phyloP scores from a whole-genome alignment of 2,888 invertebrate genomes.

The Elysia crispata region DNA sequence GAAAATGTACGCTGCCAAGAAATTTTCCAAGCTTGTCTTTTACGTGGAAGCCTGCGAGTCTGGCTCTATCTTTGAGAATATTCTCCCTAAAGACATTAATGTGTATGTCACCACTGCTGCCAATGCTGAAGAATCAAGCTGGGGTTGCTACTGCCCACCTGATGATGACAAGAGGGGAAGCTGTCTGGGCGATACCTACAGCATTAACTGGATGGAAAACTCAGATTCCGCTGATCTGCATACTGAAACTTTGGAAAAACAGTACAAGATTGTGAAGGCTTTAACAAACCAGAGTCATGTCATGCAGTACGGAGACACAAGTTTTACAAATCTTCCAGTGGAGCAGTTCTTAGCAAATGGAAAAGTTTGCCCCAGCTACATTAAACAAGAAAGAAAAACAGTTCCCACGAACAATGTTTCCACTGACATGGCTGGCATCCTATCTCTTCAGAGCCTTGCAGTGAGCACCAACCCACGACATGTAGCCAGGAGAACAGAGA shows the following conservation, averaged over 20 bases:
- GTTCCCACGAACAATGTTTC: not conserved
- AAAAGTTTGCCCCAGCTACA: not conserved
- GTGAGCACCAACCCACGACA: constrained; percentile 15
- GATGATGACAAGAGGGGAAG: constrained; percentile 78
- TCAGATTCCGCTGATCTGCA: constrained; percentile 79
- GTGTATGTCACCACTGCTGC: constrained; percentile 82
- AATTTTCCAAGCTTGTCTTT: constrained; percentile 80
- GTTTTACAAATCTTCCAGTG: constrained; percentile 45
- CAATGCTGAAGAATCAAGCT: constrained; percentile 81
- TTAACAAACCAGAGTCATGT: constrained; percentile 82
- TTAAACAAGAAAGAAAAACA: too few relatives aligned
- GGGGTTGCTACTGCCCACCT: constrained; percentile 80
- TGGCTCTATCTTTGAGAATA: constrained; percentile 82
- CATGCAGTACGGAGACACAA: constrained; percentile 80
- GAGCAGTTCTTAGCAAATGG: constrained; percentile 29
- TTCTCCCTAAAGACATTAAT: constrained; percentile 79
- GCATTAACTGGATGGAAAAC: constrained; percentile 83
- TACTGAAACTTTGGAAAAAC: constrained; percentile 80
- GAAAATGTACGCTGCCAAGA: constrained; percentile 77
- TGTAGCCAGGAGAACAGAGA: constrained; percentile 47
- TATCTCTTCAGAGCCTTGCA: not conserved
- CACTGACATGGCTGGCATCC: not conserved
- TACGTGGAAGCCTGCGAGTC: constrained; percentile 82
- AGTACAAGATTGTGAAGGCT: constrained; percentile 79
- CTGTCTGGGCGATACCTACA: constrained; percentile 82